Conservation (phyloP, 2,797 vertebrate species). For the Thalassophryne amazonica region DNA sequence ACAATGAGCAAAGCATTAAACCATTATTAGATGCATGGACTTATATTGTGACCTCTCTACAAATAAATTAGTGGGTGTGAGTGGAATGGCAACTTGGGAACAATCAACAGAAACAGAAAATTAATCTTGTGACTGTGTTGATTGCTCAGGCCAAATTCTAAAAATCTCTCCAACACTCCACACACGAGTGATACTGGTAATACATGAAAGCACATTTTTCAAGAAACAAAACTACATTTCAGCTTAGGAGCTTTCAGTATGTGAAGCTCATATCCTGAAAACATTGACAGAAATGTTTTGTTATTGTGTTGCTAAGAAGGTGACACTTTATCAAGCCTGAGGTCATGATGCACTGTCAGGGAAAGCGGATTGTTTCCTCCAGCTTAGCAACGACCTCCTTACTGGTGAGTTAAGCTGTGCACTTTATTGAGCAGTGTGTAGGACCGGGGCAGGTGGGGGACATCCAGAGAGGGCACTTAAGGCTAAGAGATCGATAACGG, state of each 20-base stretch:
- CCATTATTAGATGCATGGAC: no score
- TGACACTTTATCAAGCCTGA: conserved; percentile 4
- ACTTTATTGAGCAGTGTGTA: no score
- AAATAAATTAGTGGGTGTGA: neutral
- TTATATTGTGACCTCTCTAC: no score
- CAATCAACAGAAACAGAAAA: neutral
- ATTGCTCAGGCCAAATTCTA: conserved; percentile 15
- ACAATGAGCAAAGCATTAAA: no score
- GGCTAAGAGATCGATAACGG: no score
- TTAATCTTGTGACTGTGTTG: conserved; percentile 6
- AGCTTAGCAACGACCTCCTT: no score
- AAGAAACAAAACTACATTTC: conserved; percentile 9
- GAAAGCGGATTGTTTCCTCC: no score
- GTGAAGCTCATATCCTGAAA: conserved; percentile 12
- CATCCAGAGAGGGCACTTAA: no score
- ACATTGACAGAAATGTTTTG: conserved; percentile 17
- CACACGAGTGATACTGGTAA: neutral
- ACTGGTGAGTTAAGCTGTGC: no score
- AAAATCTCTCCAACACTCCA: conserved; percentile 1
- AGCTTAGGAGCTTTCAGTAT: neutral
- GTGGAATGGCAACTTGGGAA: neutral
- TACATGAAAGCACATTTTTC: conserved; percentile 46
- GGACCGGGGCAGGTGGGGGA: no score
- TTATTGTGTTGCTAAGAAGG: conserved; percentile 1
- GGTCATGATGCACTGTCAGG: neutral